Evolutionary conservation across 1,140 invertebrate genomes (phyloP).

Genomic region (Heterodera carotae): DNA sequence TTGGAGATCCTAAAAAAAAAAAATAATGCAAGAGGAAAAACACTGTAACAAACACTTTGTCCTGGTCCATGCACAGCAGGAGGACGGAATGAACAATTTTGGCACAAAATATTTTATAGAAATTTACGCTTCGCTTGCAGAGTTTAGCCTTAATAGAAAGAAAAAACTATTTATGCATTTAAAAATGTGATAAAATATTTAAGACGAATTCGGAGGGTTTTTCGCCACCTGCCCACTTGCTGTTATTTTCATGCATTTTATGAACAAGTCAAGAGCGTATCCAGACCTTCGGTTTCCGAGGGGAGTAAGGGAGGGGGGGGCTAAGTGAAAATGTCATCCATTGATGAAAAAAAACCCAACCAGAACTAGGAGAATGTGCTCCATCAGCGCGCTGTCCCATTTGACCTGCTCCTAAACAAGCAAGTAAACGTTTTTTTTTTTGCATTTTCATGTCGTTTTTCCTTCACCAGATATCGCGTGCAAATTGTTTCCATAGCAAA

Average conservation of each 20-base stretch:
- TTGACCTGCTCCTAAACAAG: conserved; percentile 20
- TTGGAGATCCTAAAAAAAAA: conserved; percentile 7
- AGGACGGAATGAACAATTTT: conserved; percentile 18
- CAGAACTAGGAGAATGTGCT: conserved; percentile 17
- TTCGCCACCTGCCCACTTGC: too few relatives aligned
- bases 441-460: not conserved
- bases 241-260: too few relatives aligned
- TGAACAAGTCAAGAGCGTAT: too few relatives aligned
- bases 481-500: conserved; percentile 25
- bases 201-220: not conserved
- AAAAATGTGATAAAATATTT: too few relatives aligned
- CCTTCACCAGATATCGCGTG: conserved; percentile 23
- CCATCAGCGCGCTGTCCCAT: conserved; percentile 24
- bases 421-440: not conserved
- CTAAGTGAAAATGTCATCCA: too few relatives aligned
- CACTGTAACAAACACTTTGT: conserved; percentile 20
- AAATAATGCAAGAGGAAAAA: not conserved
- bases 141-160: not conserved
- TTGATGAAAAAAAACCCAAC: not conserved
- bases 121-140: not conserved
- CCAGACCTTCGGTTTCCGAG: too few relatives aligned
- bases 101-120: conserved; percentile 28
- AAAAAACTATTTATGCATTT: not conserved
- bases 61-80: conserved; percentile 17
- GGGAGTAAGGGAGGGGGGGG: too few relatives aligned